phyloP scores from a whole-genome alignment of 2,888 invertebrate genomes.

The Nymphalis urticae region DNA sequence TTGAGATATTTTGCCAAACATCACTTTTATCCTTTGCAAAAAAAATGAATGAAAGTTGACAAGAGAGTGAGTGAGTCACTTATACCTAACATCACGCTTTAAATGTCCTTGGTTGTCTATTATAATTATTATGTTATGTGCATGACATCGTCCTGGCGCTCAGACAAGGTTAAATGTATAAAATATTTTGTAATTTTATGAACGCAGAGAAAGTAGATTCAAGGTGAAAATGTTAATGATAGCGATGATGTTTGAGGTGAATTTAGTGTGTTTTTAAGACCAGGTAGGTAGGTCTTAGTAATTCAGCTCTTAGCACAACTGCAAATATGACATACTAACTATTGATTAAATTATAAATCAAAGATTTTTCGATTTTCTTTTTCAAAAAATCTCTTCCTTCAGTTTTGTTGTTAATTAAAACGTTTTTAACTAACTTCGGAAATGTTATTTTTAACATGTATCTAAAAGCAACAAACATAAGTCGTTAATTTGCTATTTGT shows the following conservation, averaged over 20 bases:
- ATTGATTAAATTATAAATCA: too few species aligned
- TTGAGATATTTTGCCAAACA: conserved; percentile 74
- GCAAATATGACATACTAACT: too few species aligned
- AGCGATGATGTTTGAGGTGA: conserved; percentile 16
- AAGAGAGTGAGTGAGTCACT: conserved; percentile 60
- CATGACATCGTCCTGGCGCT: conserved; percentile 37
- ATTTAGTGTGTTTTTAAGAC: background rate
- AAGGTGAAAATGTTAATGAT: conserved; percentile 43
- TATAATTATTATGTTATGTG: conserved; percentile 29
- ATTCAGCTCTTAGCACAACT: too few species aligned
- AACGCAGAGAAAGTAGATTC: conserved; percentile 40
- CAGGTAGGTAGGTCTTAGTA: too few species aligned
- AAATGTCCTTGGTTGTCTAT: conserved; percentile 53
- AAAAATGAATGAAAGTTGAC: conserved; percentile 78
- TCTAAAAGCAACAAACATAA: too few species aligned
- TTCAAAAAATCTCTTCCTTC: too few species aligned
- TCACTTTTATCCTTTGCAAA: conserved; percentile 64
- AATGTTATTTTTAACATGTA: too few species aligned
- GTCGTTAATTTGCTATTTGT: too few species aligned
- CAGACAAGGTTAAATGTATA: conserved; percentile 38
- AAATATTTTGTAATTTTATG: conserved; percentile 35
- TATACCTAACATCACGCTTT: conserved; percentile 41
- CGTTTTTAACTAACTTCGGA: too few species aligned
- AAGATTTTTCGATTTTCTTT: too few species aligned
- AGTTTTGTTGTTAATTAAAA: too few species aligned